Evolutionary conservation across 2,888 invertebrate genomes (phyloP).

Genomic region (Ormyrus labotus): DNA sequence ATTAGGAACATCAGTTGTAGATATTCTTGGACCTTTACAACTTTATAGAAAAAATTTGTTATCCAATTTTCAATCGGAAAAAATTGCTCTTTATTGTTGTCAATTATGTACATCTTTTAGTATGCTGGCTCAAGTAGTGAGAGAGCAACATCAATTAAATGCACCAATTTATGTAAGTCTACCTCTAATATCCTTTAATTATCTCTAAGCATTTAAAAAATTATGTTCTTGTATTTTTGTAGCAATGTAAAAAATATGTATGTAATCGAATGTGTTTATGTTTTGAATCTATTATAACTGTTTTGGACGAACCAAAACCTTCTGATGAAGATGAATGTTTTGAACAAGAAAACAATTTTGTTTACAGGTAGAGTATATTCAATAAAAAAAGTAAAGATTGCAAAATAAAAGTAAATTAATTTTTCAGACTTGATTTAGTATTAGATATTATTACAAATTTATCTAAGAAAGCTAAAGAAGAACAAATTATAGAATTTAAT

Average conservation of each 20-base stretch:
- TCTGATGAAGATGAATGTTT: constrained; percentile 65
- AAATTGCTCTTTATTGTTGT: constrained; percentile 67
- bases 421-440: constrained; percentile 70
- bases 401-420: constrained; percentile 1
- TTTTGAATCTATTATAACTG: constrained; percentile 68
- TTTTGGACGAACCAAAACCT: constrained; percentile 66
- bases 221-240: constrained; percentile 32
- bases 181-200: constrained; percentile 20
- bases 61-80: constrained; percentile 65
- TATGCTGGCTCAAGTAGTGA: constrained; percentile 68
- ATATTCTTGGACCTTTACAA: constrained; percentile 67
- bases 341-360: constrained; percentile 71
- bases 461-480: constrained; percentile 61
- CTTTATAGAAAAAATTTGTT: constrained; percentile 66
- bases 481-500: constrained; percentile 64
- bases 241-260: constrained; percentile 71
- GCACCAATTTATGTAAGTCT: constrained; percentile 69
- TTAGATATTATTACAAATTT: constrained; percentile 70
- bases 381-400: constrained; percentile 4
- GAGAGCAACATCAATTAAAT: constrained; percentile 70
- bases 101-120: constrained; percentile 68
- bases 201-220: neutral
- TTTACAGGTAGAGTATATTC: constrained; percentile 65
- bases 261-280: constrained; percentile 71
- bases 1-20: constrained; percentile 68